Conservation (phyloP, 2,113 vertebrate genomes). For the Papio anubis region DNA sequence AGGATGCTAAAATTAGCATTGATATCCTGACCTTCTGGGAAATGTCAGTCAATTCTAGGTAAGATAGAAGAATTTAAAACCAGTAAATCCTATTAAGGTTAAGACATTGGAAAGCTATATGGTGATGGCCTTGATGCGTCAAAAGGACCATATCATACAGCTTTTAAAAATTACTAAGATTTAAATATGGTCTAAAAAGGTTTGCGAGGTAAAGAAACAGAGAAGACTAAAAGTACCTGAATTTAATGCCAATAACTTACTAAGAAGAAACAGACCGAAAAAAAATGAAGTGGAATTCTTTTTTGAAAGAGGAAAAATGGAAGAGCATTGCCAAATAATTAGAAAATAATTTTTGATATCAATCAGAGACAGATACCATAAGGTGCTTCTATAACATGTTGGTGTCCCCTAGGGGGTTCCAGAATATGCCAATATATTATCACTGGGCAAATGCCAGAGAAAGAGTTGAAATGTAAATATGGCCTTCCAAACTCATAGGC, state of each 20-base stretch:
- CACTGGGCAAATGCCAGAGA: background rate
- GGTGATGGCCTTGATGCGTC: background rate
- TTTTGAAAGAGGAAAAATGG: slow-evolving; percentile 36
- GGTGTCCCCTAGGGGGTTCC: background rate
- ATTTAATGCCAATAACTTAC: background rate
- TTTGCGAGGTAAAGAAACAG: slow-evolving; percentile 13
- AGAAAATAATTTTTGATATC: background rate
- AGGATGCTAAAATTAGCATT: slow-evolving; percentile 25
- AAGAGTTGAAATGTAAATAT: background rate
- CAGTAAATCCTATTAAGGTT: slow-evolving; percentile 29
- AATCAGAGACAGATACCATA: background rate
- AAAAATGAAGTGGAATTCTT: background rate
- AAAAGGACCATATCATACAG: background rate
- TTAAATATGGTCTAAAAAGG: background rate
- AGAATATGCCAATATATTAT: background rate
- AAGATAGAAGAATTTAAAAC: slow-evolving; percentile 10
- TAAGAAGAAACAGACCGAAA: background rate
- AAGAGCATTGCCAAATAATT: slow-evolving; percentile 15
- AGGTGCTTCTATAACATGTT: slow-evolving; percentile 5
- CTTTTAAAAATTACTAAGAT: slow-evolving; percentile 13
- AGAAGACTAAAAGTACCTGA: background rate
- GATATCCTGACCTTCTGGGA: background rate
- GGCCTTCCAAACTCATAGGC: background rate
- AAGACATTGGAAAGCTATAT: background rate
- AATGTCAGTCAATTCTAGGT: background rate